A percentile compares a stretch with the other conserved stretches of the same genome.
These are phyloP conservation scores for Sturnus vulgaris DNA, from an alignment of 2,113 vertebrate genomes.

Conservation along the genomic window DNA sequence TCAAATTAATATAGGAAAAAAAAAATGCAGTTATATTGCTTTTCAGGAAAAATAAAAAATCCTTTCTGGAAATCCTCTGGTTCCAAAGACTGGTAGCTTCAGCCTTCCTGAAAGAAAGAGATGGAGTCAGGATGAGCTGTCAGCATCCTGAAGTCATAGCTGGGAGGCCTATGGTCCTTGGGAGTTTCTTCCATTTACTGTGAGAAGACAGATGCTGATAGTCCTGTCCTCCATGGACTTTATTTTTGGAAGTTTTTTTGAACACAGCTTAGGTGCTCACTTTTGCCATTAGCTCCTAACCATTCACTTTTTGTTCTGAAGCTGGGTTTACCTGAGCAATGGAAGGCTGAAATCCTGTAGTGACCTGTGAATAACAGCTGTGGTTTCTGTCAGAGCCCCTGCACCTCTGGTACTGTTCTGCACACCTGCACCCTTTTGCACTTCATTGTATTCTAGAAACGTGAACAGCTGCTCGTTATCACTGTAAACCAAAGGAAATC, in stretches of 20 bases:
- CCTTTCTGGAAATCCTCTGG: background rate
- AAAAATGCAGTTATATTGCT: background rate
- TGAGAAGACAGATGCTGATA: background rate
- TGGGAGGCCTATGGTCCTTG: fast-evolving
- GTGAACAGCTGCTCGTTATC: background rate
- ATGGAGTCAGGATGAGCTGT: background rate
- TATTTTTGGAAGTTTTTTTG: background rate
- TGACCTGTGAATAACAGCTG: background rate
- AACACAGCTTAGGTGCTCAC: fast-evolving
- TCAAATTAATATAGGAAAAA: background rate
- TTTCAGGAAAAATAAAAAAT: background rate
- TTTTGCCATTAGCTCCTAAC: background rate
- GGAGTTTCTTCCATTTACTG: background rate
- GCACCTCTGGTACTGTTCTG: background rate
- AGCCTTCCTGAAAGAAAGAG: background rate
- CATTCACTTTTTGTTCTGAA: background rate
- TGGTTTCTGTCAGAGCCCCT: background rate
- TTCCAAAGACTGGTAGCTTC: background rate
- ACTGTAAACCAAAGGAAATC: background rate
- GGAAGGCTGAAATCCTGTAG: background rate
- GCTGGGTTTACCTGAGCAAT: background rate
- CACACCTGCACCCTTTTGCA: fast-evolving
- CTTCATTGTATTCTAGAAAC: background rate
- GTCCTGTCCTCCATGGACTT: background rate
- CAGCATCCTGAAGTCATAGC: background rate